These are phyloP conservation scores for Eueides isabella DNA, from an alignment of 1,140 invertebrate genomes.

Conservation along the genomic window DNA sequence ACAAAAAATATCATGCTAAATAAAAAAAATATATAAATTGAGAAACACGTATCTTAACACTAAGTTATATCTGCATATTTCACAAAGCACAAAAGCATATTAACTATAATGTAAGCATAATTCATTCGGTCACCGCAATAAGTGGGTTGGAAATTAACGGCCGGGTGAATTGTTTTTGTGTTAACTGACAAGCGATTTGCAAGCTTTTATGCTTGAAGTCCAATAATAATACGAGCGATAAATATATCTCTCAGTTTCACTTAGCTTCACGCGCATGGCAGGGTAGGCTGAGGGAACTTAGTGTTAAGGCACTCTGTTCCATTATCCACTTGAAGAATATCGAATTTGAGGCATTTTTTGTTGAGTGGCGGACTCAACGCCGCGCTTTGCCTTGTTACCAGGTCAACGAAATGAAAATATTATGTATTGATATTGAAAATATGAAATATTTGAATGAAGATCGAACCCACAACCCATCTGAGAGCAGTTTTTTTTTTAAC, in stretches of 20 bases:
- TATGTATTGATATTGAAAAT: too few species aligned
- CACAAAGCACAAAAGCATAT: slow-evolving; percentile 25
- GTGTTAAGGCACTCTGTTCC: background rate
- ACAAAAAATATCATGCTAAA: background rate
- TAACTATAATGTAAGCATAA: slow-evolving; percentile 20
- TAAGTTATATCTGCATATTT: background rate
- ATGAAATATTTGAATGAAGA: too few species aligned
- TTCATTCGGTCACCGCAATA: slow-evolving; percentile 34
- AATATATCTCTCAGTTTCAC: background rate
- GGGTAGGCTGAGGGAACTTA: too few species aligned
- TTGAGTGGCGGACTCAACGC: too few species aligned
- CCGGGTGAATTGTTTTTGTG: slow-evolving; percentile 40
- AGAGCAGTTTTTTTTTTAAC: too few species aligned
- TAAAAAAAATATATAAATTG: background rate
- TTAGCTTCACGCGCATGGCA: background rate
- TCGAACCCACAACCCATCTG: too few species aligned
- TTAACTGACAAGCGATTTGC: slow-evolving; percentile 47
- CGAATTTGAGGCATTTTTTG: too few species aligned
- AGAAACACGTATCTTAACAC: background rate
- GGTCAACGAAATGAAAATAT: too few species aligned
- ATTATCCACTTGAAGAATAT: too few species aligned
- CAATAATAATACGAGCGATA: background rate
- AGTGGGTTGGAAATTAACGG: slow-evolving; percentile 42
- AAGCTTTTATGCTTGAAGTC: slow-evolving; percentile 32
- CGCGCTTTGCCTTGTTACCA: too few species aligned